A percentile compares a stretch with the other conserved stretches of the same genome.
These are phyloP conservation scores for Lepidothrix coronata DNA, from an alignment of 2,113 vertebrate species.

Conservation along the genomic window DNA sequence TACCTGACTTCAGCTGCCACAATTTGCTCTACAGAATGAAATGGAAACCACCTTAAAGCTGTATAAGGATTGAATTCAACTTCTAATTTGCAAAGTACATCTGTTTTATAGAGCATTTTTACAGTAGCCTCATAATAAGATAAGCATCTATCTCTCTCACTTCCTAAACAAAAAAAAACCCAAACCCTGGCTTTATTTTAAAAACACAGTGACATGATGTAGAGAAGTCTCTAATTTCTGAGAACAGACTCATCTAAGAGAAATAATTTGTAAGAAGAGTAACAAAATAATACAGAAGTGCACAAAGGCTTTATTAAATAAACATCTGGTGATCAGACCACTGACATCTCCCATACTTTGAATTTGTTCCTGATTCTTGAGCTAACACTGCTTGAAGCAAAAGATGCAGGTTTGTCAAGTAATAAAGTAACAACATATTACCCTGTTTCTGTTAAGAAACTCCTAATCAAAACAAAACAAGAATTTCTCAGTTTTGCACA, in stretches of 20 bases:
- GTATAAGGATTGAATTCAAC: slow-evolving; percentile 31
- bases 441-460: background rate
- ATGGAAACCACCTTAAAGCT: slow-evolving; percentile 26
- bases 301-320: slow-evolving; percentile 6
- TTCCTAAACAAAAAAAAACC: slow-evolving; percentile 34
- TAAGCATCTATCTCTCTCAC: slow-evolving; percentile 56
- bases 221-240: slow-evolving; percentile 51
- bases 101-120: slow-evolving; percentile 67
- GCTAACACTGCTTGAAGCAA: background rate
- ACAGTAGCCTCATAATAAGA: slow-evolving; percentile 64
- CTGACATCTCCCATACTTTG: background rate
- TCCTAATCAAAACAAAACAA: background rate
- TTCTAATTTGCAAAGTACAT: slow-evolving; percentile 67
- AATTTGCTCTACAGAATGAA: background rate
- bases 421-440: slow-evolving; percentile 17
- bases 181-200: slow-evolving; percentile 59
- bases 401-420: background rate
- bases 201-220: slow-evolving; percentile 56
- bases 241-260: slow-evolving; percentile 22
- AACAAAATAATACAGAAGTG: slow-evolving; percentile 2
- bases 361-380: background rate
- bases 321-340: slow-evolving; percentile 2
- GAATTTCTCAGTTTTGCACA: background rate
- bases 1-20: slow-evolving; percentile 29
- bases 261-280: slow-evolving; percentile 43